A percentile compares a stretch with the other conserved stretches of the same genome.
These are phyloP conservation scores for Fragum whitleyi DNA, from an alignment of 2,888 invertebrate genomes.

Conservation along the genomic window DNA sequence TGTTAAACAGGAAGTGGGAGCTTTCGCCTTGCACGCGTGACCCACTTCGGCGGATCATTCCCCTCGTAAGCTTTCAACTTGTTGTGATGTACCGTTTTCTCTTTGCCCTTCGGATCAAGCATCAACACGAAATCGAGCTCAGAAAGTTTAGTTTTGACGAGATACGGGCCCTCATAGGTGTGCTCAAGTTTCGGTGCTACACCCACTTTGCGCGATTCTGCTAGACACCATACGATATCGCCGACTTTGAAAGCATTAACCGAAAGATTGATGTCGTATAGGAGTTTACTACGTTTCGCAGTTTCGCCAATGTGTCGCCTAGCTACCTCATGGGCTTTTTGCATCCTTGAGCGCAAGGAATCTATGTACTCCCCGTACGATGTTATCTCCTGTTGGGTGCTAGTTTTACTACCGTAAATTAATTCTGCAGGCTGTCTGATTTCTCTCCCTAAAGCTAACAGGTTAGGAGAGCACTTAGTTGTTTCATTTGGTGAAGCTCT, in stretches of 20 bases:
- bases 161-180: slow-evolving; percentile 3
- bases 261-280: background rate
- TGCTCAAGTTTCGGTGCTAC: slow-evolving; percentile 15
- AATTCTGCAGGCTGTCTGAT: slow-evolving; percentile 33
- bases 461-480: no score
- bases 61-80: slow-evolving; percentile 1
- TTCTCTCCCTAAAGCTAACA: slow-evolving; percentile 39
- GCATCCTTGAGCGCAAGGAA: no score
- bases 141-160: background rate
- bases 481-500: slow-evolving; percentile 51
- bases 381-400: no score
- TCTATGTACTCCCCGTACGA: no score
- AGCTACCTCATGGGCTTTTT: no score
- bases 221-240: slow-evolving; percentile 13
- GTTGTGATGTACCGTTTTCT: background rate
- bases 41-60: background rate
- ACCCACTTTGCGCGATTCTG: background rate
- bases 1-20: background rate
- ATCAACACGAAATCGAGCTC: no score
- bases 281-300: no score
- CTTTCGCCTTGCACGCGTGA: background rate
- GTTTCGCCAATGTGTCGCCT: no score
- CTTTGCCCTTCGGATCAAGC: no score
- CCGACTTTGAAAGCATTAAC: background rate
- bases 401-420: slow-evolving; percentile 33